A percentile compares a stretch with the other conserved stretches of the same genome.
Evolutionary conservation across 1,140 invertebrate species (phyloP).

Genomic region (Drosophila pseudoananassae): DNA sequence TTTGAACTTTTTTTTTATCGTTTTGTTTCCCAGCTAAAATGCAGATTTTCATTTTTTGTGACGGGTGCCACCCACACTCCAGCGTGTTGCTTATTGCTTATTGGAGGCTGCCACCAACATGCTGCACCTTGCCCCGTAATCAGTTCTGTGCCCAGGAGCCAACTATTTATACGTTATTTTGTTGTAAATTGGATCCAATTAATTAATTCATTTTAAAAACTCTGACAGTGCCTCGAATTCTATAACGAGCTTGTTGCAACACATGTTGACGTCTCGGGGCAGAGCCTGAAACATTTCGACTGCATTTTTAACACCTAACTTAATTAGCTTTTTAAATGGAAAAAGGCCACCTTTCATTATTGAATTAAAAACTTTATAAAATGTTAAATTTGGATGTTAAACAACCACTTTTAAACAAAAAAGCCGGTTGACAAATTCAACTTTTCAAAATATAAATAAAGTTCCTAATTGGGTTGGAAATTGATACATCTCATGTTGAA

Average conservation of each 20-base stretch:
- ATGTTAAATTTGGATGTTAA: too few relatives aligned
- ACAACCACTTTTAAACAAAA: not conserved
- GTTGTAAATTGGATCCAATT: conserved; percentile 23
- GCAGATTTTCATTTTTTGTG: conserved; percentile 31
- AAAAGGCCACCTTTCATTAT: too few relatives aligned
- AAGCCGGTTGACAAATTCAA: not conserved
- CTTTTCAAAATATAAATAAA: not conserved
- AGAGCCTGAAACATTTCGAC: conserved; percentile 1
- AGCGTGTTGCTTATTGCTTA: conserved; percentile 5
- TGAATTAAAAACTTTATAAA: too few relatives aligned
- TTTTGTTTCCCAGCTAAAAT: conserved; percentile 32
- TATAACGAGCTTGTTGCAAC: conserved; percentile 12
- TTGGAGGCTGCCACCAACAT: not conserved
- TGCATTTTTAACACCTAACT: not conserved
- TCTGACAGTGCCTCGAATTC: conserved; percentile 25
- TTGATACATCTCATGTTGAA: too few relatives aligned
- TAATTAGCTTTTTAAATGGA: not conserved
- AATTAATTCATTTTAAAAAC: conserved; percentile 14
- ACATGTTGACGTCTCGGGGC: conserved; percentile 10
- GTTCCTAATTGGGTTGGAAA: not conserved
- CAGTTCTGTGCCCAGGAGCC: conserved; percentile 5
- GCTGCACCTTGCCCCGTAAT: conserved; percentile 2
- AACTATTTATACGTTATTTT: not conserved
- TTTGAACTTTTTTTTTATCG: conserved; percentile 9
- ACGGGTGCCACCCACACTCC: conserved; percentile 1